Evolutionary conservation across 2,113 vertebrate genomes (phyloP).

Genomic region (Halichoerus grypus): DNA sequence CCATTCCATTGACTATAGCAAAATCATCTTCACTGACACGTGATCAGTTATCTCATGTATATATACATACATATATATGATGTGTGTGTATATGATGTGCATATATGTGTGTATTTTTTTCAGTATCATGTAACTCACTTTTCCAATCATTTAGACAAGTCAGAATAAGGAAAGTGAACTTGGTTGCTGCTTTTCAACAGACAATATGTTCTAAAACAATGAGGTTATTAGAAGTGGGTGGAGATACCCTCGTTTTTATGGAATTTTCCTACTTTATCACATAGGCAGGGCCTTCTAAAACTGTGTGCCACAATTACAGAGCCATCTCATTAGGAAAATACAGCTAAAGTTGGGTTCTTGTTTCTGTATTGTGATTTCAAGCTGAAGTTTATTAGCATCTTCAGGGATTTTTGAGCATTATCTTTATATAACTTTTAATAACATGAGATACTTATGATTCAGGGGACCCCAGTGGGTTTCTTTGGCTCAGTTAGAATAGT

Average conservation of each 20-base stretch:
- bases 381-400: background rate
- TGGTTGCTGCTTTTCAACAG: background rate
- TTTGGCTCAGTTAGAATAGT: background rate
- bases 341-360: background rate
- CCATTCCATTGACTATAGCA: background rate
- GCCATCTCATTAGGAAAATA: background rate
- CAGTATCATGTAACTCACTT: background rate
- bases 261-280: background rate
- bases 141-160: background rate
- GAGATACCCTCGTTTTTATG: background rate
- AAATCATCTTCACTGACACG: background rate
- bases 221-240: background rate
- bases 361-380: background rate
- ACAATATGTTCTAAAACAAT: background rate
- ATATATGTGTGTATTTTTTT: background rate
- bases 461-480: accelerated
- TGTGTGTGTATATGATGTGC: background rate
- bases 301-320: background rate
- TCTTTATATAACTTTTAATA: background rate
- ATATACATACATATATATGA: background rate
- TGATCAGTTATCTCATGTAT: background rate
- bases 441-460: background rate
- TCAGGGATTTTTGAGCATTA: slow-evolving; percentile 7
- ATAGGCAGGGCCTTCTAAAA: background rate
- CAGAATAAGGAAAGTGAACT: background rate